phyloP scores from a whole-genome alignment of 1,140 invertebrate species.

The Sinella curviseta region DNA sequence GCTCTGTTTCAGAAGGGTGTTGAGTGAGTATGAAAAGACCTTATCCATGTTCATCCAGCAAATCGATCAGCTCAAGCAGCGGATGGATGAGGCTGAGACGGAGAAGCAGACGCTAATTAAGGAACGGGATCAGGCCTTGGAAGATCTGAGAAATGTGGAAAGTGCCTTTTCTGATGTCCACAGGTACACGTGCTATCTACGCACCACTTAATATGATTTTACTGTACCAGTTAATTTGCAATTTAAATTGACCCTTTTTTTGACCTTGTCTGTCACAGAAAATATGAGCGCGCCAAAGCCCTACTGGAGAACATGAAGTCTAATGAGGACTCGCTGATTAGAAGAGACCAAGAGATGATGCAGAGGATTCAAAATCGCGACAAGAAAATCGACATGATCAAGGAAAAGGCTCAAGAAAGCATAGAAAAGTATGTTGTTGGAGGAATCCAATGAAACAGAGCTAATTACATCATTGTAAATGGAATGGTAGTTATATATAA shows the following conservation, averaged over 20 bases:
- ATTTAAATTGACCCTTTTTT: background rate
- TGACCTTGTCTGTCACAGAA: too few species aligned
- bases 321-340: conserved; percentile 42
- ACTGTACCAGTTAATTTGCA: background rate
- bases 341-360: conserved; percentile 42
- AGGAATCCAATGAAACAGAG: background rate
- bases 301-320: conserved; percentile 44
- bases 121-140: conserved; percentile 49
- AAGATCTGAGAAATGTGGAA: conserved; percentile 49
- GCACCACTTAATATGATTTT: background rate
- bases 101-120: conserved; percentile 41
- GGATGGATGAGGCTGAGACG: conserved; percentile 31
- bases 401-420: conserved; percentile 29
- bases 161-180: conserved; percentile 50
- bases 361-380: conserved; percentile 37
- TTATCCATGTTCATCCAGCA: conserved; percentile 39
- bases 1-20: conserved; percentile 35
- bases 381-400: conserved; percentile 25
- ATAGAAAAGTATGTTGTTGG: conserved; percentile 15
- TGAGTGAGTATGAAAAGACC: conserved; percentile 47
- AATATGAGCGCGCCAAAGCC: conserved; percentile 47
- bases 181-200: conserved; percentile 39
- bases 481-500: background rate
- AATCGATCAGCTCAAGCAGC: conserved; percentile 43
- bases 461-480: too few species aligned